phyloP scores from a whole-genome alignment of 2,888 invertebrate species.

The Cremastinae sp. region DNA sequence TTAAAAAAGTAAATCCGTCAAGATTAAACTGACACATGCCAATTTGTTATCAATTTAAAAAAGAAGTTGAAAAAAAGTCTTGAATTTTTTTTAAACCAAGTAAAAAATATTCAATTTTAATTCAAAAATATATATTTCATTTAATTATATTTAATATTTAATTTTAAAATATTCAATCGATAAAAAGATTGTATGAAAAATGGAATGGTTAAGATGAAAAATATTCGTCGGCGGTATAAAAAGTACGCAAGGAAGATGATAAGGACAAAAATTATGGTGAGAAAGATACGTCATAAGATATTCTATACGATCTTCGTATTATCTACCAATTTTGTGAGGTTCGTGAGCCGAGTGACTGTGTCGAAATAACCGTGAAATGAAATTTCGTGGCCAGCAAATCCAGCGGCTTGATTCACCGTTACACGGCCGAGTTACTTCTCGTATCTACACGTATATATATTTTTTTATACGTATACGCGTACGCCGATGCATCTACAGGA shows the following conservation, averaged over 20 bases:
- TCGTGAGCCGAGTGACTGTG: constrained; percentile 28
- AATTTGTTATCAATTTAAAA: background rate
- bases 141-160: no score
- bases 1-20: constrained; percentile 8
- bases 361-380: constrained; percentile 62
- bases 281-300: background rate
- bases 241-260: constrained; percentile 1
- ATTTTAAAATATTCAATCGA: no score
- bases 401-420: constrained; percentile 68
- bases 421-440: constrained; percentile 69
- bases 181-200: no score
- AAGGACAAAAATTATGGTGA: no score
- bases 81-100: no score
- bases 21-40: constrained; percentile 22
- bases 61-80: no score
- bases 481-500: constrained; percentile 25
- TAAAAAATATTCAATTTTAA: no score
- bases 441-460: background rate
- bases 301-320: constrained; percentile 25
- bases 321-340: constrained; percentile 10
- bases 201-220: background rate
- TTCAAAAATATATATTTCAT: no score
- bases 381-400: constrained; percentile 62
- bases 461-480: constrained; percentile 40
- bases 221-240: constrained; percentile 26